Percentiles rank a stretch among this genome's conserved stretches.
These are phyloP conservation scores for Pristis pectinata DNA, from an alignment of 2,797 vertebrate genomes.

Conservation along the genomic window DNA sequence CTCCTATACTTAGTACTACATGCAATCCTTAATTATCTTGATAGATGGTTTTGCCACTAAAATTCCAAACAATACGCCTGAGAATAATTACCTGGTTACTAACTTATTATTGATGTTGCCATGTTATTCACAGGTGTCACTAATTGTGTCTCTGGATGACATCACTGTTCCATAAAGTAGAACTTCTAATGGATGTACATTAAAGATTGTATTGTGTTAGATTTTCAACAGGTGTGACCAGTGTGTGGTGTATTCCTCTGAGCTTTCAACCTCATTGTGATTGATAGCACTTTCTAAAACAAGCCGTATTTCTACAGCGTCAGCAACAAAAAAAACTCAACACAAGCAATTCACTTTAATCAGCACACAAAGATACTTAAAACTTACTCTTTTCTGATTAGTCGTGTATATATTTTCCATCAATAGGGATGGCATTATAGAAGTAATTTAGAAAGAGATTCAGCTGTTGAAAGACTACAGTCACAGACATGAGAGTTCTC, in stretches of 20 bases:
- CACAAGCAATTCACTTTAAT: slow-evolving; percentile 1
- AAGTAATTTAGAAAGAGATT: not conserved
- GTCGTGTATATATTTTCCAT: not conserved
- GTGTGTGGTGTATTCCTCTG: not conserved
- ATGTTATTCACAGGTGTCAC: not conserved
- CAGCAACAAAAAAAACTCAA: slow-evolving; percentile 19
- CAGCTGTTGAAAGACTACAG: not conserved
- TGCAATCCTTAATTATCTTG: slow-evolving; percentile 6
- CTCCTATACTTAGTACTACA: not conserved
- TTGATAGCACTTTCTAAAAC: slow-evolving; percentile 2
- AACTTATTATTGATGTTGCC: not conserved
- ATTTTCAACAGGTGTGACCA: slow-evolving; percentile 20
- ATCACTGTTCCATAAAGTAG: not conserved
- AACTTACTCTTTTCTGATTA: not conserved
- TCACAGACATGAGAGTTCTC: not conserved
- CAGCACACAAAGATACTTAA: not conserved
- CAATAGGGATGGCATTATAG: not conserved
- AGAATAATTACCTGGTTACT: slow-evolving; percentile 18
- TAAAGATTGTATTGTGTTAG: not conserved
- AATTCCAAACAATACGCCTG: not conserved
- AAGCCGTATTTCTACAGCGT: not conserved
- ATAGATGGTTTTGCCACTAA: not conserved
- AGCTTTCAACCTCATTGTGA: slow-evolving; percentile 27
- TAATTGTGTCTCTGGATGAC: not conserved
- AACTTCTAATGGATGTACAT: not conserved